These are phyloP conservation scores for Bradypus variegatus DNA, from an alignment of 2,797 vertebrate species.

Conservation along the genomic window DNA sequence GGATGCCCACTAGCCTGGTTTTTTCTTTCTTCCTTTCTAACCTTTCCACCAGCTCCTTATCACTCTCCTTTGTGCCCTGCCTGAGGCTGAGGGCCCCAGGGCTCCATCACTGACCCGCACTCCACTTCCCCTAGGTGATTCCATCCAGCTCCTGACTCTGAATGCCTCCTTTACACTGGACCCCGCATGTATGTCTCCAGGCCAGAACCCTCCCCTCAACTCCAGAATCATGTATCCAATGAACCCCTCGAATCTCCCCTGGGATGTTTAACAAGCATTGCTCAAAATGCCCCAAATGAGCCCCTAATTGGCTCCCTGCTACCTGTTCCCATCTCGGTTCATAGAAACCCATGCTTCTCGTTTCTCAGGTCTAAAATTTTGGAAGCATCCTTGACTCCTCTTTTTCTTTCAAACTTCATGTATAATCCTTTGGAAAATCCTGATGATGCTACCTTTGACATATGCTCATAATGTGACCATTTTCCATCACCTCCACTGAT, in stretches of 20 bases:
- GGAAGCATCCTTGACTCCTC: neutral
- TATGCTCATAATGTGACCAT: too few relatives aligned
- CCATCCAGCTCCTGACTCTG: neutral
- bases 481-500: neutral
- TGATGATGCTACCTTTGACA: neutral
- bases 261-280: too few relatives aligned
- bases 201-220: neutral
- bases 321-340: neutral
- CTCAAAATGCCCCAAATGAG: neutral
- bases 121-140: neutral
- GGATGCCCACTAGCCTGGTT: neutral
- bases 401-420: neutral
- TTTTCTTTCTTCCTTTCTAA: neutral
- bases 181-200: neutral
- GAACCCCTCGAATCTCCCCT: neutral
- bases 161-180: neutral
- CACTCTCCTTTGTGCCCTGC: neutral
- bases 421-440: neutral
- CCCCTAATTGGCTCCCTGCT: too few relatives aligned
- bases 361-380: neutral
- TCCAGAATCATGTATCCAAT: neutral
- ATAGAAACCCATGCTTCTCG: neutral
- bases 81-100: neutral
- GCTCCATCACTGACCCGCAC: neutral
- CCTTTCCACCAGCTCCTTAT: neutral